phyloP scores from a whole-genome alignment of 2,797 vertebrate species.

The Ataeniobius toweri region DNA sequence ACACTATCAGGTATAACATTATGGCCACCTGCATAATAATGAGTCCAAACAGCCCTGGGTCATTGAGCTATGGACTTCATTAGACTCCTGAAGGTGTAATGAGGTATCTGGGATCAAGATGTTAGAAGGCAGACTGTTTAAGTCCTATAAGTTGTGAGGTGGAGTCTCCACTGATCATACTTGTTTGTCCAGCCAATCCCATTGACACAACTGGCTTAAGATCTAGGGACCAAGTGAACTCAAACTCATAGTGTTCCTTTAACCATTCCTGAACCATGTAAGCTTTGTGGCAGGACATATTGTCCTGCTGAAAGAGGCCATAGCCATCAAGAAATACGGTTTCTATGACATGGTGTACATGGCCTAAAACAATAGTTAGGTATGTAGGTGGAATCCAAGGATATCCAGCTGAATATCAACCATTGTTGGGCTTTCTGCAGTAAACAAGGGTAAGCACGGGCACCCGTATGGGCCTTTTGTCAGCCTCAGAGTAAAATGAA shows the following conservation, averaged over 20 bases:
- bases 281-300: not conserved
- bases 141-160: not conserved
- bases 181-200: not conserved
- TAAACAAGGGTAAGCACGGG: no score
- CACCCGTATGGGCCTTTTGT: no score
- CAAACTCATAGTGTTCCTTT: not conserved
- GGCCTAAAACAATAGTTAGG: not conserved
- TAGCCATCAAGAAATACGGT: not conserved
- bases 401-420: not conserved
- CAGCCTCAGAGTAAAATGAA: no score
- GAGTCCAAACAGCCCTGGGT: no score
- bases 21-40: not conserved
- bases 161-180: not conserved
- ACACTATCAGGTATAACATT: not conserved
- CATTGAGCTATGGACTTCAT: not conserved
- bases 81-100: not conserved
- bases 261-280: not conserved
- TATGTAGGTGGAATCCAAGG: not conserved
- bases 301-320: not conserved
- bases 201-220: not conserved
- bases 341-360: not conserved
- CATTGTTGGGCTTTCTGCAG: no score
- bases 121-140: no score
- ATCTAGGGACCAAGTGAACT: not conserved
- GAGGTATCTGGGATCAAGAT: not conserved